phyloP scores from a whole-genome alignment of 2,113 vertebrate species.

The Tinamus guttatus region DNA sequence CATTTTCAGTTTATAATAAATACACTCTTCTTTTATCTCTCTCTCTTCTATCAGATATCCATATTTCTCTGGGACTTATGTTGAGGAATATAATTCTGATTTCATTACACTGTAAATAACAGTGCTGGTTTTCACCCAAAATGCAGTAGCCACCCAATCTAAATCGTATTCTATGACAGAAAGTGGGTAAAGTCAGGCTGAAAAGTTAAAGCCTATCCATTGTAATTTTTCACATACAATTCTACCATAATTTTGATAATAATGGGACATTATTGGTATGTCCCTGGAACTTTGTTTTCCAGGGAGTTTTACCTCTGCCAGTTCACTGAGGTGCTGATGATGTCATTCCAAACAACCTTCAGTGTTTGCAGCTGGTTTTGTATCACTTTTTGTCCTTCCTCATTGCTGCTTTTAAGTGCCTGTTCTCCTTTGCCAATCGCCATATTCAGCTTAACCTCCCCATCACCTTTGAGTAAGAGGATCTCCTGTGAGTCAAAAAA shows the following conservation, averaged over 20 bases:
- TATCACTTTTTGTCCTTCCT: conserved; percentile 86
- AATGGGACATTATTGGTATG: background rate
- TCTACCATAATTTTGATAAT: background rate
- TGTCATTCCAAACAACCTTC: conserved; percentile 86
- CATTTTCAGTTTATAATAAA: background rate
- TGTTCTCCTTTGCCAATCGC: conserved; percentile 94
- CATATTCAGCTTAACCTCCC: conserved; percentile 96
- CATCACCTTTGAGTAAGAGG: conserved; percentile 95
- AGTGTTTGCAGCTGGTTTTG: conserved; percentile 87
- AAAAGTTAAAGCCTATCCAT: background rate
- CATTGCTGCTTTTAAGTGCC: conserved; percentile 84
- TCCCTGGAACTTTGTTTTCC: background rate
- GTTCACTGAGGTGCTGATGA: conserved; percentile 84
- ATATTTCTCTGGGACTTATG: background rate
- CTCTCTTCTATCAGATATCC: background rate
- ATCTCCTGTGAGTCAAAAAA: conserved; percentile 85
- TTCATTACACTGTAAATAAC: background rate
- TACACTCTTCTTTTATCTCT: background rate
- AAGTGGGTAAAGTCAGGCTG: background rate
- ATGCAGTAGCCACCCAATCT: background rate
- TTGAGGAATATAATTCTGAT: background rate
- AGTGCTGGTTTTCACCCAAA: background rate
- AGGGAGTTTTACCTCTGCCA: conserved; percentile 88
- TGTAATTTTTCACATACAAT: background rate
- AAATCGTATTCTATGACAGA: background rate